Base-by-base conservation (phyloP, 2,797 vertebrate species). In the Sparidentex hasta region DNA sequence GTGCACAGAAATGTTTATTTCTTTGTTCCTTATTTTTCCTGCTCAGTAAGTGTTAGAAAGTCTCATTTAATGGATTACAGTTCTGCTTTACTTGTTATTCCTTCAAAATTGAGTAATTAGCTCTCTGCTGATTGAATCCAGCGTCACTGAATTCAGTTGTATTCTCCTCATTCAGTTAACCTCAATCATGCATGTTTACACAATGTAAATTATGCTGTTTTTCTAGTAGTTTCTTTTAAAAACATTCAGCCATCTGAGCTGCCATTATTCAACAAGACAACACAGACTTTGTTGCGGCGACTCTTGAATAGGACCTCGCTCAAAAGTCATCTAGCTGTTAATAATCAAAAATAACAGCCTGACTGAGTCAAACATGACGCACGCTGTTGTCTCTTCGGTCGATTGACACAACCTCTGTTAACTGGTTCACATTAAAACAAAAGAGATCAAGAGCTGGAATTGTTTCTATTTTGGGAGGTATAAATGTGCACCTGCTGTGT, bases 401-500 rank as follows among this genome's bases (percentile, higher is more conserved):
- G 21, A 0, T 61, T 25, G 21, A 41, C 20, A 27, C 33, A 21
- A 29, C 21, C 21, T 71, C 41, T 13, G 25, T 13, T 70, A 46
- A 46, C 33, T 25, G 51, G 44, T 17, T 43, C 3, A 12, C 12
- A 3, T n/a, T 11, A 7, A 11, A 8, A 27, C 0, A 1, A 5
- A 47, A 25, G 44, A 51, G 8, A 59, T 48, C 3, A 52, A 52
- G 47, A 27, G 13, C 21, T 23, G 21, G 6, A 21, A 17, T 8
- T 41, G 11, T 57, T 41, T 70, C 54, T 65, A 18, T 29, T 78
- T n/a, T 4, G 5, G 62, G 2, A 7, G 25, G 14, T 17, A 27
- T 18, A 23, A 71, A 55, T 5, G 2, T 50, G 11, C 33, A 23
- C 71, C 56, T n/a, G 67, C 62, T 63, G 81, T 18, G 55, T 25